Evolutionary conservation across 1,140 invertebrate species (phyloP).

Genomic region (Subanguina moxae): DNA sequence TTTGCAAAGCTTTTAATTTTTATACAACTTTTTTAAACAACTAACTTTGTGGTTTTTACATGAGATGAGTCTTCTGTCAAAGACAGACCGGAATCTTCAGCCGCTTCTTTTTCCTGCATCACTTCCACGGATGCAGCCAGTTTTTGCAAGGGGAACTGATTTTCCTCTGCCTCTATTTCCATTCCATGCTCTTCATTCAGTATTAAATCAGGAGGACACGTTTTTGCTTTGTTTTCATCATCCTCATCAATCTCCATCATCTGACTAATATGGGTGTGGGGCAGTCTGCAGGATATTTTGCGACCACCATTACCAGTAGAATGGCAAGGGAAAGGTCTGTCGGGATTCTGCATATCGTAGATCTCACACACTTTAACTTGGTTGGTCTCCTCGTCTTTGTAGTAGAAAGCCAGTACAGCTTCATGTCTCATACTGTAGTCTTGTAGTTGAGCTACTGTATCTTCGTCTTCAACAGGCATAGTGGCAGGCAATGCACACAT

Average conservation of each 20-base stretch:
- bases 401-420: constrained; percentile 48
- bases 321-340: constrained; percentile 15
- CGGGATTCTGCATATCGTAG: constrained; percentile 20
- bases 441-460: constrained; percentile 38
- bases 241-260: background rate
- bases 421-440: constrained; percentile 48
- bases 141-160: background rate
- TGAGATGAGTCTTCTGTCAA: constrained; percentile 27
- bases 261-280: background rate
- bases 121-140: background rate
- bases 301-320: background rate
- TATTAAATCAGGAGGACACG: constrained; percentile 11
- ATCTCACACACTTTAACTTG: constrained; percentile 39
- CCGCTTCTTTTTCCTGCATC: constrained; percentile 3
- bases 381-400: constrained; percentile 43
- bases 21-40: background rate
- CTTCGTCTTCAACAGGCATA: constrained; percentile 35
- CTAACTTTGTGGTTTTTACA: background rate
- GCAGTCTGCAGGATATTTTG: constrained; percentile 1
- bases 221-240: background rate
- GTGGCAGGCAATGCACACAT: background rate
- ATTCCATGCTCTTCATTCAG: constrained; percentile 10
- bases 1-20: too few species aligned
- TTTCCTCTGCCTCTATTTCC: background rate
- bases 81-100: constrained; percentile 36